These are phyloP conservation scores for Chrysopa pallens DNA, from an alignment of 1,140 invertebrate species.

Conservation along the genomic window DNA sequence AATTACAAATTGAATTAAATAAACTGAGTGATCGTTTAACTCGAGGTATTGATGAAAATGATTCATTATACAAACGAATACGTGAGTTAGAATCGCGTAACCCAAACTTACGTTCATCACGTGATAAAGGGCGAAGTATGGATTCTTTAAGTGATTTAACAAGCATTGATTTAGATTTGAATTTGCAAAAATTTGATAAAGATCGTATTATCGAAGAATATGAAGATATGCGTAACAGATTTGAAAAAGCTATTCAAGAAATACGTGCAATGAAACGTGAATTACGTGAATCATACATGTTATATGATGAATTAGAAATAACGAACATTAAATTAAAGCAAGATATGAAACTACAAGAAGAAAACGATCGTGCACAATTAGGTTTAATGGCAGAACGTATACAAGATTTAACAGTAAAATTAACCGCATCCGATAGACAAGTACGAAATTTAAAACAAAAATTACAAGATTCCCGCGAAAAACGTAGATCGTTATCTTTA, in stretches of 20 bases:
- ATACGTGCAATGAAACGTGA: constrained; percentile 66
- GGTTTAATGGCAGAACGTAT: constrained; percentile 66
- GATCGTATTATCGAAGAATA: constrained; percentile 66
- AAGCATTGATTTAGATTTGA: constrained; percentile 55
- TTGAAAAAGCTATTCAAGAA: constrained; percentile 66
- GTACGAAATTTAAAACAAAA: constrained; percentile 61
- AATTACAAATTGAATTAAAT: not conserved
- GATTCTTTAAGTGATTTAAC: constrained; percentile 66
- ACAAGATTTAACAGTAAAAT: constrained; percentile 65
- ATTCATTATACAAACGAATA: constrained; percentile 44
- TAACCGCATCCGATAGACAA: constrained; percentile 65
- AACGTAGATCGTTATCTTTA: constrained; percentile 58
- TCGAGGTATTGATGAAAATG: constrained; percentile 59
- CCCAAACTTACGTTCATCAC: constrained; percentile 18
- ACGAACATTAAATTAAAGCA: constrained; percentile 52
- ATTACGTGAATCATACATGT: constrained; percentile 57
- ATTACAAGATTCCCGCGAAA: constrained; percentile 55
- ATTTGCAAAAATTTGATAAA: constrained; percentile 53
- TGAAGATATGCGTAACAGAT: constrained; percentile 49
- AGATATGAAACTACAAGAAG: constrained; percentile 45
- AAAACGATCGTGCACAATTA: constrained; percentile 53
- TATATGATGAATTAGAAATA: constrained; percentile 62
- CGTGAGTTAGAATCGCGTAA: constrained; percentile 46
- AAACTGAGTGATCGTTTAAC: constrained; percentile 29
- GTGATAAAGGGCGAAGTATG: constrained; percentile 38